A percentile compares a stretch with the other conserved stretches of the same genome.
phyloP scores from a whole-genome alignment of 2,113 vertebrate species.

The Phylloscopus trochilus region DNA sequence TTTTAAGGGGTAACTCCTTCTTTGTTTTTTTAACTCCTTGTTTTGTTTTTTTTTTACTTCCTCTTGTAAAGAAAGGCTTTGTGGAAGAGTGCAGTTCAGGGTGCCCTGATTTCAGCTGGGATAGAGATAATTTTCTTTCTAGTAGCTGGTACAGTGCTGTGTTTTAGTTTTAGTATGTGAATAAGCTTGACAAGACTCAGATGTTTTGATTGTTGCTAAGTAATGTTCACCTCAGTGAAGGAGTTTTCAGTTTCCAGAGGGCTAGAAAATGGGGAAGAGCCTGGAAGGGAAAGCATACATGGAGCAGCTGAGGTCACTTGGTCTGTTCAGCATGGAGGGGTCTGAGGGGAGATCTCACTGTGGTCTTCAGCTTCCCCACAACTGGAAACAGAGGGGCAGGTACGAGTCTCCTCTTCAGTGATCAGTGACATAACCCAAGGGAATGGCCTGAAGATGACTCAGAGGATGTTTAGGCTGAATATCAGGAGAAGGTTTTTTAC shows the following conservation, averaged over 20 bases:
- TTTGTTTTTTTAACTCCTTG: not conserved
- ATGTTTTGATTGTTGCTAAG: not conserved
- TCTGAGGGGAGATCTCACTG: not conserved
- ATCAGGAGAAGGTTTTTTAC: not conserved
- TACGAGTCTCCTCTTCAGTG: not conserved
- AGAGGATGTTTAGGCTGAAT: not conserved
- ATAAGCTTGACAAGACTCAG: not conserved
- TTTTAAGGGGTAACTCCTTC: not conserved
- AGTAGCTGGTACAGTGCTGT: not conserved
- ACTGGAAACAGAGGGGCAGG: not conserved
- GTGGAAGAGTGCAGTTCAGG: not conserved
- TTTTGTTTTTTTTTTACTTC: rapidly evolving
- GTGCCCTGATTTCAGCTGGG: not conserved
- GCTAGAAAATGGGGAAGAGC: not conserved
- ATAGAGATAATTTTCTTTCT: not conserved
- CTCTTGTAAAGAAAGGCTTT: not conserved
- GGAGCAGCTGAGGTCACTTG: not conserved
- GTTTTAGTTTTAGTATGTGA: not conserved
- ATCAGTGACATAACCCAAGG: not conserved
- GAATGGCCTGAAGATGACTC: too few species aligned
- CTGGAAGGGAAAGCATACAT: not conserved
- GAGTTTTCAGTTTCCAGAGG: not conserved
- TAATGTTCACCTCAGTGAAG: not conserved
- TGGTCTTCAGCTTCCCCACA: rapidly evolving
- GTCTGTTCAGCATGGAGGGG: not conserved